Percentiles rank a stretch among this genome's conserved stretches.
Evolutionary conservation across 2,113 vertebrate genomes (phyloP).

Genomic region (Coturnix japonica): DNA sequence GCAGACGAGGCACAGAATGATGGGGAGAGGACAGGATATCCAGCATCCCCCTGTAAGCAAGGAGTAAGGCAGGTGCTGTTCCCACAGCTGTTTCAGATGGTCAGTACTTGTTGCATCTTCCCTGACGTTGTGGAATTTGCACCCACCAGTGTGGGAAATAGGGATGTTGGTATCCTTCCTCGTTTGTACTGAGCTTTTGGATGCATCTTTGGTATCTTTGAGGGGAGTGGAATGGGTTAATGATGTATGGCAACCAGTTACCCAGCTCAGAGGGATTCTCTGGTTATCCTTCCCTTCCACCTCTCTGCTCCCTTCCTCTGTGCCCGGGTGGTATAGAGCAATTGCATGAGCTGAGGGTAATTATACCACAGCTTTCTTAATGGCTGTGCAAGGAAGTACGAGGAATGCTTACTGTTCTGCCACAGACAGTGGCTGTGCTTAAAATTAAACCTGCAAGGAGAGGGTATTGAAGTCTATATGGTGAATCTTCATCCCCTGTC

Average conservation of each 20-base stretch:
- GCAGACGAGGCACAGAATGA: neutral
- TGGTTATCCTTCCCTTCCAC: neutral
- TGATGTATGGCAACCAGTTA: no score
- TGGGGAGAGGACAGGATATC: neutral
- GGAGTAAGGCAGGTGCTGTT: neutral
- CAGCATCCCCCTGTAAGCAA: neutral
- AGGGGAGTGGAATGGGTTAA: neutral
- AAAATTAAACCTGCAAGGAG: conserved; percentile 21
- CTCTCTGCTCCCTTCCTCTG: neutral
- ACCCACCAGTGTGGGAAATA: fast-evolving
- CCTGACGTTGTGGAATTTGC: neutral
- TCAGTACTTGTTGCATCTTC: conserved; percentile 42
- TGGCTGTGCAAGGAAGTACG: neutral
- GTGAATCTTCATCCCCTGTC: neutral
- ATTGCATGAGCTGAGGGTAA: neutral
- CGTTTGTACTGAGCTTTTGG: neutral
- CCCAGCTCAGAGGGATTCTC: neutral
- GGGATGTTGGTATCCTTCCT: neutral
- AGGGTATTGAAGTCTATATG: neutral
- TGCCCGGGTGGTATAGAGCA: neutral
- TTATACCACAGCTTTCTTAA: conserved; percentile 2
- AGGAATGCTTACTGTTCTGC: neutral
- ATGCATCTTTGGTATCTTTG: neutral
- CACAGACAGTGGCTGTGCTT: conserved; percentile 22
- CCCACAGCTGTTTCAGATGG: neutral